phyloP scores from a whole-genome alignment of 37 sponge, comb jelly and placozoan genomes.

The Cliona cf. orientalis region DNA sequence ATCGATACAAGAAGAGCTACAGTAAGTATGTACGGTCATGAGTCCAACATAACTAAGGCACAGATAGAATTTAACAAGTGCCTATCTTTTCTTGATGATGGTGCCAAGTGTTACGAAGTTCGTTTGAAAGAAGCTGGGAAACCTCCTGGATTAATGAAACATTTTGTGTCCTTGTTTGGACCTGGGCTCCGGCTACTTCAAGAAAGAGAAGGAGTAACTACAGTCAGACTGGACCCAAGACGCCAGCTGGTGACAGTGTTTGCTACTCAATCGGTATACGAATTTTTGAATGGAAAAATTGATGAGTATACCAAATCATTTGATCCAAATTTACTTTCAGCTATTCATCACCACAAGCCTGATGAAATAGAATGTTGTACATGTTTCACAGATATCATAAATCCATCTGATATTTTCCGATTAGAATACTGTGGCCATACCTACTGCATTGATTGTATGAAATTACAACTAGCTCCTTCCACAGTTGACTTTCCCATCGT shows the following conservation, averaged over 20 bases:
- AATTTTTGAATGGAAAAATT: background rate
- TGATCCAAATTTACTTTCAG: background rate
- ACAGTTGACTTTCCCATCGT: constrained; percentile 39
- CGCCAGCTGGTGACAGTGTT: constrained; percentile 35
- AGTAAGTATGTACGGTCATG: constrained; percentile 47
- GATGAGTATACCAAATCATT: background rate
- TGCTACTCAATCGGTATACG: constrained; percentile 9
- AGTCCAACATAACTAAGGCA: constrained; percentile 25
- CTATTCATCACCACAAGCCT: background rate
- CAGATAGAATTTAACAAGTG: constrained; percentile 9
- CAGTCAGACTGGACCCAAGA: constrained; percentile 18
- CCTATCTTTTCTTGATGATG: background rate
- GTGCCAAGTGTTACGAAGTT: constrained; percentile 6
- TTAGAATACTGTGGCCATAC: constrained; percentile 74
- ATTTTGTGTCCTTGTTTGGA: constrained; percentile 46
- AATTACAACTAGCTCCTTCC: constrained; percentile 33
- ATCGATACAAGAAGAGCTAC: background rate
- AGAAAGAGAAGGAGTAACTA: constrained; percentile 17
- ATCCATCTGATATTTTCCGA: constrained; percentile 1
- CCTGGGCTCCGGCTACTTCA: constrained; percentile 11
- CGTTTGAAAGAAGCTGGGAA: constrained; percentile 21
- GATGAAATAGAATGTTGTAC: constrained; percentile 39
- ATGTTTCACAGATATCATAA: constrained; percentile 31
- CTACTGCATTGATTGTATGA: constrained; percentile 55
- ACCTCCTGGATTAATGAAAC: constrained; percentile 71